Conservation (phyloP, 2,797 vertebrate genomes). For the Parotocinclus haroldoi region DNA sequence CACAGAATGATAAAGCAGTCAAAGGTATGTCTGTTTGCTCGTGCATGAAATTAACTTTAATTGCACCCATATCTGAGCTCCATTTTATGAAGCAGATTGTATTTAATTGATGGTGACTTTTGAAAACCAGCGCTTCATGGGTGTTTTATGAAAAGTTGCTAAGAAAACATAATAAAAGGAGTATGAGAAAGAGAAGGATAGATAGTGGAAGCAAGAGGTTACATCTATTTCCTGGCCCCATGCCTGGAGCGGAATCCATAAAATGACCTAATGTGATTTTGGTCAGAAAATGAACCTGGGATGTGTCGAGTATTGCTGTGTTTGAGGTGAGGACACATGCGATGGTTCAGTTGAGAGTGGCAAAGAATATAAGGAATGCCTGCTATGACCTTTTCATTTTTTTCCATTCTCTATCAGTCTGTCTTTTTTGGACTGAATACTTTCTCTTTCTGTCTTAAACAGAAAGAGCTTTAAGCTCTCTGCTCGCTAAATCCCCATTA, state of each 20-base stretch:
- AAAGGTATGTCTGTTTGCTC: conserved; percentile 17
- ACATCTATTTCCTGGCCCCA: neutral
- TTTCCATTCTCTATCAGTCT: neutral
- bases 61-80: too few species aligned
- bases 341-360: conserved; percentile 22
- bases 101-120: conserved; percentile 9
- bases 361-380: conserved; percentile 22
- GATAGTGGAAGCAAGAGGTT: neutral
- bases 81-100: conserved; percentile 19
- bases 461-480: conserved; percentile 45
- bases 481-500: conserved; percentile 44
- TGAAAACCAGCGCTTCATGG: neutral
- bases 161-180: neutral
- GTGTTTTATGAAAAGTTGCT: too few species aligned
- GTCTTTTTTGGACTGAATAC: too few species aligned
- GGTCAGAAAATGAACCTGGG: conserved; percentile 39
- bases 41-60: conserved; percentile 28
- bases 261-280: conserved; percentile 40
- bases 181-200: neutral
- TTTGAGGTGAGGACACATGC: conserved; percentile 38
- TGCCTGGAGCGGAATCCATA: conserved; percentile 22
- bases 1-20: too few species aligned
- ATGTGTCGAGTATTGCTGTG: conserved; percentile 33
- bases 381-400: conserved; percentile 45
- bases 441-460: conserved; percentile 5